Evolutionary conservation across 2,888 invertebrate species (phyloP), one percentile per base, ranked within the genome.

Genomic region (Blastobasis adustella): DNA sequence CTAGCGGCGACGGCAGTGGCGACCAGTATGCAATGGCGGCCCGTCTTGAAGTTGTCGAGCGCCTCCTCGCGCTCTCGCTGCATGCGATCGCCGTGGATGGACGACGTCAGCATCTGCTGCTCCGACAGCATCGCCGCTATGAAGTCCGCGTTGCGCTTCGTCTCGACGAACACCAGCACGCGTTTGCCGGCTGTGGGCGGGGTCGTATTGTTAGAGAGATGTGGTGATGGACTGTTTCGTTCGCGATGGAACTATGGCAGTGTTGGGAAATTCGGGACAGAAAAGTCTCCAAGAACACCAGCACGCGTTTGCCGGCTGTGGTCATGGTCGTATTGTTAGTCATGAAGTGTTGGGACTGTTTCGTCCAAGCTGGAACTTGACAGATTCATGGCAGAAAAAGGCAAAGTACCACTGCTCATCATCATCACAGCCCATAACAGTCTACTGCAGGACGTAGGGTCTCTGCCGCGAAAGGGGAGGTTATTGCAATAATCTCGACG

Each of bases 41-140:
- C 96, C 10, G 79, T 86, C 71, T 94, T 94, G 79, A 99, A 98
- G 72, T 97, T 95, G 53, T 93, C 91, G 52, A 99, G 89, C 7
- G 99, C 98, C 66, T 96, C 95, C 82, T 99, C 99, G 49, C 99
- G 92, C 77, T 99, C 99, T 49, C 95, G 91, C 78, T 99, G 99
- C 67, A 95, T 92, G 47, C 99, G 93, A 84, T 99, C 99, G 41
- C 99, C 99, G 82, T 99, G 99, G 70, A 99, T 99, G 43, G 98
- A 98, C 5, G 98, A 98, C 0, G 98, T 98, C 6, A 97, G 94
- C 73, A 93, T 91, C 52, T 93, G 91, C n/a, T 82, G 79, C 73
- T 96, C 95, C 0, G 94, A 95, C 39, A 98, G 78, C 63, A 92
- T 91, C 0, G 94, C 92, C 0, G 97, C 98, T 36, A 97, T 83